phyloP scores from a whole-genome alignment of 2,113 vertebrate genomes.

The Phalacrocorax brasilianus region DNA sequence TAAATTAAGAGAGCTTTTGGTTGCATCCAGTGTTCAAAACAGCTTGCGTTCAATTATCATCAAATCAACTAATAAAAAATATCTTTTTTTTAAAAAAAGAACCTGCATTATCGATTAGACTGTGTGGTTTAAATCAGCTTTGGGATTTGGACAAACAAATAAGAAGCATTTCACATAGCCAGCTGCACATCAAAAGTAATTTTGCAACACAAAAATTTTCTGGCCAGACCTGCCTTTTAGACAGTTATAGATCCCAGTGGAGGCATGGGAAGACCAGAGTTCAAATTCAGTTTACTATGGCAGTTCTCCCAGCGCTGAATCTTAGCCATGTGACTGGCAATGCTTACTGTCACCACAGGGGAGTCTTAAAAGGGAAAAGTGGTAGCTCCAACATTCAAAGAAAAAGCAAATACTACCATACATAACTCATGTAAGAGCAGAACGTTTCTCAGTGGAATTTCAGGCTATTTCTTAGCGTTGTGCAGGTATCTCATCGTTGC shows the following conservation, averaged over 20 bases:
- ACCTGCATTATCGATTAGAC: constrained; percentile 12
- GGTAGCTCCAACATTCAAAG: constrained; percentile 57
- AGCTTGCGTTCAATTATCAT: constrained; percentile 9
- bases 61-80: constrained; percentile 5
- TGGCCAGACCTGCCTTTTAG: constrained; percentile 64
- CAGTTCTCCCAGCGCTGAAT: constrained; percentile 69
- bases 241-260: constrained; percentile 69
- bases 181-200: constrained; percentile 67
- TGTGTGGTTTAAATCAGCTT: constrained; percentile 33
- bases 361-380: constrained; percentile 63
- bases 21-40: background rate
- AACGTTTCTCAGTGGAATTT: background rate
- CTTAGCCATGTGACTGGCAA: constrained; percentile 68
- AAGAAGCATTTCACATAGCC: constrained; percentile 36
- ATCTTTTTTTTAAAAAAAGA: background rate
- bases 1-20: background rate
- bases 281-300: constrained; percentile 71
- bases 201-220: constrained; percentile 64
- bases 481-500: background rate
- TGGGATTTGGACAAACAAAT: constrained; percentile 53
- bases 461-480: background rate
- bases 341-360: constrained; percentile 68
- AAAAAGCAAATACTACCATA: constrained; percentile 52
- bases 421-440: background rate
- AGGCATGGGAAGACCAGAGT: constrained; percentile 68